phyloP scores from a whole-genome alignment of 37 sponge, comb jelly and placozoan genomes.

The Aphrocallistes beatrix region DNA sequence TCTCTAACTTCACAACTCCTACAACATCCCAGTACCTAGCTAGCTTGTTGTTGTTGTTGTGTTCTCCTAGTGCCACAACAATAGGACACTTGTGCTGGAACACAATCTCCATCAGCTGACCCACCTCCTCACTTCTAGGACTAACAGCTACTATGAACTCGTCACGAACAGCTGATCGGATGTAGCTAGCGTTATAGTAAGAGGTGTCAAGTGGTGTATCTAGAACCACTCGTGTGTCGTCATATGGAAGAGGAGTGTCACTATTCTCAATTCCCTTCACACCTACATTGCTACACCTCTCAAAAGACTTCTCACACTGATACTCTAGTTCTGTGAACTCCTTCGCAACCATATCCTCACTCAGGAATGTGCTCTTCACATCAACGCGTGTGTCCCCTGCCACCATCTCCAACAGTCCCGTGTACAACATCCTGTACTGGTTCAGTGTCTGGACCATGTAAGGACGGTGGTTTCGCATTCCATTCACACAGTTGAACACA shows the following conservation, averaged over 20 bases:
- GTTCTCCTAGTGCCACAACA: background rate
- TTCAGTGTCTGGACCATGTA: too few species aligned
- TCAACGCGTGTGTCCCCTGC: background rate
- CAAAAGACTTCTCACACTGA: background rate
- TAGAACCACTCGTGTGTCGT: background rate
- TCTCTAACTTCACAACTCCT: background rate
- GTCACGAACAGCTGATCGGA: background rate
- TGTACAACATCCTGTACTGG: too few species aligned
- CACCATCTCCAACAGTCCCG: too few species aligned
- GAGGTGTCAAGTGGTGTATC: background rate
- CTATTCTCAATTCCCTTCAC: background rate
- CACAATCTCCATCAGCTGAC: background rate
- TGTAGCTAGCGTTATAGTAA: background rate
- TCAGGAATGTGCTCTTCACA: background rate
- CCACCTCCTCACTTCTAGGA: background rate
- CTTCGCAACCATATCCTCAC: background rate
- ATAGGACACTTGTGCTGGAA: background rate
- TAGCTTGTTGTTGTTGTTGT: background rate
- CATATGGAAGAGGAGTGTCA: background rate
- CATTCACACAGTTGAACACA: too few species aligned
- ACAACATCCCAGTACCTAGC: background rate
- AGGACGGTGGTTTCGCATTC: too few species aligned
- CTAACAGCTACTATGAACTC: background rate
- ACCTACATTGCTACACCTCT: background rate
- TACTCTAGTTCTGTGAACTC: background rate